phyloP scores from a whole-genome alignment of 2,113 vertebrate species.

The Orthochromis indermauri region DNA sequence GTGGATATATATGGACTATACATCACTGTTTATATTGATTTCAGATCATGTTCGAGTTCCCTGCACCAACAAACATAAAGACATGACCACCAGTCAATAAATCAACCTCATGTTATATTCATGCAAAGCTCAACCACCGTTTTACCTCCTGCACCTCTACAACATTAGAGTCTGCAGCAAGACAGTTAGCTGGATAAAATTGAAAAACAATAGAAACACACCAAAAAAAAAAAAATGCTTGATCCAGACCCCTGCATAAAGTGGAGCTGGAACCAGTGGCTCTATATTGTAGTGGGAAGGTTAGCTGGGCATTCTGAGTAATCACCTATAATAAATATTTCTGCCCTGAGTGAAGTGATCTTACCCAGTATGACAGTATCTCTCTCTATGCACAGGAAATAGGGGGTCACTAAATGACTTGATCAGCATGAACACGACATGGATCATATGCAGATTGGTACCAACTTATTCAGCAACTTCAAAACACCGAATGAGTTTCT shows the following conservation, averaged over 20 bases:
- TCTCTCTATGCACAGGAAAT: background rate
- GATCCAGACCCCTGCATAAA: background rate
- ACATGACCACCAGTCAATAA: slow-evolving; percentile 34
- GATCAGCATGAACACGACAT: background rate
- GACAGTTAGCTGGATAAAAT: background rate
- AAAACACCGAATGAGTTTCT: background rate
- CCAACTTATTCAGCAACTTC: accelerated
- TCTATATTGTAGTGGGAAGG: background rate
- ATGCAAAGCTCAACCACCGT: slow-evolving; percentile 31
- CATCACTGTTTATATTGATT: slow-evolving; percentile 52
- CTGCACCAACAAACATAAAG: slow-evolving; percentile 45
- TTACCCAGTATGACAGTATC: background rate
- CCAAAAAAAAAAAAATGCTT: background rate
- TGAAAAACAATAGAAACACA: background rate
- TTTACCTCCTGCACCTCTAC: slow-evolving; percentile 13
- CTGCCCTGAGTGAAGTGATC: background rate
- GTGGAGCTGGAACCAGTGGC: background rate
- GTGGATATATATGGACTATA: slow-evolving; percentile 16
- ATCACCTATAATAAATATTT: background rate
- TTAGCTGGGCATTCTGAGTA: background rate
- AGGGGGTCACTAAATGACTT: background rate
- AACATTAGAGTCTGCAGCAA: background rate
- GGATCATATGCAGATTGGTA: background rate
- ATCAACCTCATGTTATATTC: slow-evolving; percentile 53
- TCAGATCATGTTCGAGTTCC: slow-evolving; percentile 44